Conservation (phyloP, 2,113 vertebrate species). For the Trematocara macrostoma region DNA sequence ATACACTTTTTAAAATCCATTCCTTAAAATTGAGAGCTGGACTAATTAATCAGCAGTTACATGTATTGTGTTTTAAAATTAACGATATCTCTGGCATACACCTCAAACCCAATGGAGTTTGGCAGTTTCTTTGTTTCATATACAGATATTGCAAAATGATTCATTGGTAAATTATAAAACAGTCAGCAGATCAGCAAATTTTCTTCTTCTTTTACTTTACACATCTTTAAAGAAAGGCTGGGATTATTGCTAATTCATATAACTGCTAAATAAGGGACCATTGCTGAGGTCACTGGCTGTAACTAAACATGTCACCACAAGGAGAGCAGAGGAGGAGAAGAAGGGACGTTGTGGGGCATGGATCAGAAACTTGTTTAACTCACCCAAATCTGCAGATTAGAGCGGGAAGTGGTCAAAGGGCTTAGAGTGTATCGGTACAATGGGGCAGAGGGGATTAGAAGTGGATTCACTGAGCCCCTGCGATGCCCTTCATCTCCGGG, state of each 20-base stretch:
- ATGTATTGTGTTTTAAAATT: neutral
- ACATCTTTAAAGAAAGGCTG: neutral
- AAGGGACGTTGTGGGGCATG: neutral
- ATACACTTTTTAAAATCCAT: neutral
- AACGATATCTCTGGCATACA: neutral
- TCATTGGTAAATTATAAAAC: neutral
- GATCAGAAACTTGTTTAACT: slow-evolving; percentile 60
- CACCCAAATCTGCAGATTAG: slow-evolving; percentile 52
- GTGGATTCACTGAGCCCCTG: slow-evolving; percentile 46
- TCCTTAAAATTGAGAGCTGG: neutral
- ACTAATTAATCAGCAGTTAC: neutral
- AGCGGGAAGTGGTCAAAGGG: slow-evolving; percentile 61
- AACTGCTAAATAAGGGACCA: neutral
- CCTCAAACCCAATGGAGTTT: neutral
- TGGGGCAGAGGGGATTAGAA: slow-evolving; percentile 54
- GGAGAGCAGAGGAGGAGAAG: neutral
- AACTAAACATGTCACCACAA: neutral
- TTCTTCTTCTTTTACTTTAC: neutral
- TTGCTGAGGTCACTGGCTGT: neutral
- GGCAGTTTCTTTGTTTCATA: neutral
- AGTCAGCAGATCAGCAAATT: neutral
- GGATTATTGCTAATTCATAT: neutral
- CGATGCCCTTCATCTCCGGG: slow-evolving; percentile 63
- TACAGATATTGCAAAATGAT: neutral
- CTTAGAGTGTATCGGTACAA: slow-evolving; percentile 56